phyloP scores from a whole-genome alignment of 2,113 vertebrate species.

The Ivindomyrus marchei region DNA sequence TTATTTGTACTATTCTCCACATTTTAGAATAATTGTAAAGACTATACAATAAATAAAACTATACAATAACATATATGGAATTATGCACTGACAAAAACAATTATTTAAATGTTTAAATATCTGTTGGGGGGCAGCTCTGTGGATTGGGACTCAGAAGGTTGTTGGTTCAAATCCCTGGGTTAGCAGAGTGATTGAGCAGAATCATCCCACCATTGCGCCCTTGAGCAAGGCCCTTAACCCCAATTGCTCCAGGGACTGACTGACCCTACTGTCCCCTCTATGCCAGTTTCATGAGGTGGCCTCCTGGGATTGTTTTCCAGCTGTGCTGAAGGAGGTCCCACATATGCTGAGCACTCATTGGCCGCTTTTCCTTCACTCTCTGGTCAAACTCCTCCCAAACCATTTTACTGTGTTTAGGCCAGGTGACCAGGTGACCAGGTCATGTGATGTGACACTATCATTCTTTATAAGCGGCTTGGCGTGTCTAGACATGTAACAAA shows the following conservation, averaged over 20 bases:
- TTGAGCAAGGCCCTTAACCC: neutral
- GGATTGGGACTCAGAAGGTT: neutral
- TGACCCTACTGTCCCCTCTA: neutral
- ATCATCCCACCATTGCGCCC: neutral
- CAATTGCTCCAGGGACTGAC: neutral
- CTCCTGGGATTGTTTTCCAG: neutral
- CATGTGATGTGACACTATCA: neutral
- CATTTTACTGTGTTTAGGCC: neutral
- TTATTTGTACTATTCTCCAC: neutral
- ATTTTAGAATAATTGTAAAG: neutral
- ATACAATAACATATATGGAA: neutral
- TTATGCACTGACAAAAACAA: neutral
- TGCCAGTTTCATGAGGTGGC: neutral
- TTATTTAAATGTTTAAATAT: neutral
- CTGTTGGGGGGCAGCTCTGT: neutral
- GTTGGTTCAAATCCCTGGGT: neutral
- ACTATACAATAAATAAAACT: neutral
- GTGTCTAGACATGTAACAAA: neutral
- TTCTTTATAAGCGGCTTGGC: neutral
- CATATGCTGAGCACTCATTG: neutral
- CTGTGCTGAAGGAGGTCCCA: neutral
- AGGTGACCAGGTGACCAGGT: neutral
- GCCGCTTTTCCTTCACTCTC: neutral
- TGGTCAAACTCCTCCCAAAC: neutral
- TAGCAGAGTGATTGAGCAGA: neutral